Evolutionary conservation across 2,113 vertebrate species (phyloP).

Genomic region (Scolopax mira): DNA sequence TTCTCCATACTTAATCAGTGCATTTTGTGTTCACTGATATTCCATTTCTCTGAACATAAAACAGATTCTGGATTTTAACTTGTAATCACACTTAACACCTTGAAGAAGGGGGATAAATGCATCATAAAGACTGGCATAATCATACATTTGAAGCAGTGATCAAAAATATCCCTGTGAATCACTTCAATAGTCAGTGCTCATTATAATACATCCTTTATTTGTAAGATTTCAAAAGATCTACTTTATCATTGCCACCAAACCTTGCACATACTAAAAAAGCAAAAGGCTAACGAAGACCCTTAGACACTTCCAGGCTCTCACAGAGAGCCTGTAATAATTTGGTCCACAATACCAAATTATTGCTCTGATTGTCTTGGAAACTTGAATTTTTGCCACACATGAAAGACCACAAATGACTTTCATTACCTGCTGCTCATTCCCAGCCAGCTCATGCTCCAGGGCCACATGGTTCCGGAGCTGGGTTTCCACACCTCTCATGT

Average conservation of each 20-base stretch:
- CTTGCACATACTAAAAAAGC: background rate
- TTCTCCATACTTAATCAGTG: background rate
- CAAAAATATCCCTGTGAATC: background rate
- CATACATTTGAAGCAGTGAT: background rate
- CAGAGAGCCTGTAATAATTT: background rate
- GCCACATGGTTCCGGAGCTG: slow-evolving; percentile 84
- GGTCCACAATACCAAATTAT: background rate
- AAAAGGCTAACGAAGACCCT: background rate
- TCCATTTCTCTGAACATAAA: background rate
- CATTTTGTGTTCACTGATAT: background rate
- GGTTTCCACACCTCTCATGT: slow-evolving; percentile 77
- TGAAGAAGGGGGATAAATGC: background rate
- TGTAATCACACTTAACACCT: background rate
- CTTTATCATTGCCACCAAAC: background rate
- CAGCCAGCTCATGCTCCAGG: slow-evolving; percentile 78
- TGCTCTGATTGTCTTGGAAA: background rate
- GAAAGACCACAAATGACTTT: background rate
- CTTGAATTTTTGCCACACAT: background rate
- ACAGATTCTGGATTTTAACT: background rate
- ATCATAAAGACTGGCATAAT: background rate
- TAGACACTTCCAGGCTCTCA: background rate
- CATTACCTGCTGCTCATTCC: slow-evolving; percentile 80
- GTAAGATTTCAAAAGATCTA: background rate
- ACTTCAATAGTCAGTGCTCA: background rate
- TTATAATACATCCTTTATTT: background rate